Conservation (phyloP, 1,140 invertebrate genomes). For the Oreohelix idahoensis region DNA sequence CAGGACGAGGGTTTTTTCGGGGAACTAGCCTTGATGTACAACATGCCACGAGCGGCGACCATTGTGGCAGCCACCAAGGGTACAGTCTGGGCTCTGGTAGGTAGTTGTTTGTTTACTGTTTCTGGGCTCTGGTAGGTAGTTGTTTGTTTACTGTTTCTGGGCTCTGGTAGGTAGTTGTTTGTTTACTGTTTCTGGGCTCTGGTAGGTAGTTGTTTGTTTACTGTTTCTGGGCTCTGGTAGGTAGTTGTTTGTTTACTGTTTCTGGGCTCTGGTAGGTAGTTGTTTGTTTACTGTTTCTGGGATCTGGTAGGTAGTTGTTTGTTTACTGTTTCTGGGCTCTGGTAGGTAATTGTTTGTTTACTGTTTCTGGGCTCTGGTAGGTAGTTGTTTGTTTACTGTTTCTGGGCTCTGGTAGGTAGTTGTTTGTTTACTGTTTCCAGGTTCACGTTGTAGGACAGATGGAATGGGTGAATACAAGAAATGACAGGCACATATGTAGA, state of each 20-base stretch:
- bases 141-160: slow-evolving; percentile 78
- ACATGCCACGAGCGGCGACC: slow-evolving; percentile 95
- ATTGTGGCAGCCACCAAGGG: slow-evolving; percentile 82
- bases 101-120: slow-evolving; percentile 26
- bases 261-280: too few relatives aligned
- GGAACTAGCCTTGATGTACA: slow-evolving; percentile 96
- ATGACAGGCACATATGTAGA: too few relatives aligned
- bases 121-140: slow-evolving; percentile 79
- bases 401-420: too few relatives aligned
- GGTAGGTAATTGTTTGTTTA: too few relatives aligned
- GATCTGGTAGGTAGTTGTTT: slow-evolving; percentile 81
- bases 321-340: too few relatives aligned
- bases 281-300: too few relatives aligned
- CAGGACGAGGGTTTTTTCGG: slow-evolving; percentile 93
- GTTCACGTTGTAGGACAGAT: too few relatives aligned
- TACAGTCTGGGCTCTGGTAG: slow-evolving; percentile 92
- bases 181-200: too few relatives aligned
- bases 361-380: slow-evolving; percentile 96
- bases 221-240: slow-evolving; percentile 96
- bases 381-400: slow-evolving; percentile 26
- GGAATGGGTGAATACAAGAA: too few relatives aligned
- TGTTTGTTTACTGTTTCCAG: too few relatives aligned
- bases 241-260: slow-evolving; percentile 26
- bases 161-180: slow-evolving; percentile 81
- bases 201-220: too few relatives aligned